Evolutionary conservation across 2,888 invertebrate genomes (phyloP), one percentile per base, ranked within the genome.

Genomic region (Acleris emargana): DNA sequence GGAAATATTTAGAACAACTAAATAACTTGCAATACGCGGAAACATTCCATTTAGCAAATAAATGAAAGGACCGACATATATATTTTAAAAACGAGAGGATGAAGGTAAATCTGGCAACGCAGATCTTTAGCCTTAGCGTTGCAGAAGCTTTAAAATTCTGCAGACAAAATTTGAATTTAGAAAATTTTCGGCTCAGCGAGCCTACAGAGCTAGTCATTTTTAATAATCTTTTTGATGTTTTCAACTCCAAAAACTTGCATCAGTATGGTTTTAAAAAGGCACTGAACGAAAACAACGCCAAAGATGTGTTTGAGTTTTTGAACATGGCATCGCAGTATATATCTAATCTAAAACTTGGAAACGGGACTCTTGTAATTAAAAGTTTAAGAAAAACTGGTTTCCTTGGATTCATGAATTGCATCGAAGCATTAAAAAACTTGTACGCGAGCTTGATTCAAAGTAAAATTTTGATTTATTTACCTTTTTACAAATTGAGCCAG

Each of bases 251-350:
- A 63, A 70, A 57, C 64, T 6, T 67, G 0, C 67, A 59, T 52
- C 62, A 64, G 4, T 68, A 16, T 53, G 53, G 64, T 25, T 70
- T 64, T 55, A 68, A 67, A 53, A 68, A 68, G 59, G 70, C 67
- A 0, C 32, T 70, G 25, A 62, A 58, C 55, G 58, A 58, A 50
- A 59, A 42, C 18, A 67, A 67, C 17, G 58, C 67, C 7, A 43
- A 17, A 6, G 28, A 58, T 25, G 38, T 67, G 17, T 62, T 67
- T 20, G 51, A 51, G 16, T 67, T 54, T 55, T 45, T 62, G 20
- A 11, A 5, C 25, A n/a, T 6, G 7, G 54, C 17, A 28, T 53
- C 17, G 17, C 28, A 45, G 38, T 54, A 28, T 28, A 54, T 61
- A 43, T 54, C 25, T 45, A 17, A 22, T 18, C 42, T 51, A 13